Conservation (phyloP, 2,113 vertebrate genomes). For the Charadrius vociferus region DNA sequence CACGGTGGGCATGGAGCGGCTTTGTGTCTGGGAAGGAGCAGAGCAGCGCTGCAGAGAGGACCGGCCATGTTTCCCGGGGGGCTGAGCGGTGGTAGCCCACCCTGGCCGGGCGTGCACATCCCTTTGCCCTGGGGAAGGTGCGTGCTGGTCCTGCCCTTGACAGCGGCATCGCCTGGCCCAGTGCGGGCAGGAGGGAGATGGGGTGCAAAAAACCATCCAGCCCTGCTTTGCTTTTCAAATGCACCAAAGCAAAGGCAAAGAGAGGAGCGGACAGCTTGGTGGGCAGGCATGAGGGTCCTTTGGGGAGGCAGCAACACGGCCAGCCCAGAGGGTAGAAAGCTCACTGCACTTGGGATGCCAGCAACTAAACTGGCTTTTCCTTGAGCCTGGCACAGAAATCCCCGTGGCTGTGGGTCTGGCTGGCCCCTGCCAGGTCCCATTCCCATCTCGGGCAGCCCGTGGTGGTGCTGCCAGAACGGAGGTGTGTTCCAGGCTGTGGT, state of each 20-base stretch:
- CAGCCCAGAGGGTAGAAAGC: not conserved
- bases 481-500: not conserved
- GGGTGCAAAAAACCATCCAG: not conserved
- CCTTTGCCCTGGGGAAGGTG: too few relatives aligned
- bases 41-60: not conserved
- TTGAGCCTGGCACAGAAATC: not conserved
- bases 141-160: too few relatives aligned
- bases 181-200: not conserved
- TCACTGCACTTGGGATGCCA: not conserved
- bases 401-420: too few relatives aligned
- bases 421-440: accelerated
- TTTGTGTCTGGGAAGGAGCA: not conserved
- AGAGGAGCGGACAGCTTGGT: not conserved
- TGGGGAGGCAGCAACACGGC: accelerated
- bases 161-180: too few relatives aligned
- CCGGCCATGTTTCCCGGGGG: too few relatives aligned
- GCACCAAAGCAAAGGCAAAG: not conserved
- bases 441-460: accelerated
- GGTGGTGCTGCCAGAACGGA: not conserved
- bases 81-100: too few relatives aligned
- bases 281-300: not conserved
- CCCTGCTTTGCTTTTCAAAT: not conserved
- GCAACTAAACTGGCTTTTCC: not conserved
- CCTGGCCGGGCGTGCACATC: too few relatives aligned
- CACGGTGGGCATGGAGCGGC: not conserved